Evolutionary conservation across 2,797 vertebrate species (phyloP), one percentile per base, ranked within the genome.

Genomic region (Enteromius treurensis): DNA sequence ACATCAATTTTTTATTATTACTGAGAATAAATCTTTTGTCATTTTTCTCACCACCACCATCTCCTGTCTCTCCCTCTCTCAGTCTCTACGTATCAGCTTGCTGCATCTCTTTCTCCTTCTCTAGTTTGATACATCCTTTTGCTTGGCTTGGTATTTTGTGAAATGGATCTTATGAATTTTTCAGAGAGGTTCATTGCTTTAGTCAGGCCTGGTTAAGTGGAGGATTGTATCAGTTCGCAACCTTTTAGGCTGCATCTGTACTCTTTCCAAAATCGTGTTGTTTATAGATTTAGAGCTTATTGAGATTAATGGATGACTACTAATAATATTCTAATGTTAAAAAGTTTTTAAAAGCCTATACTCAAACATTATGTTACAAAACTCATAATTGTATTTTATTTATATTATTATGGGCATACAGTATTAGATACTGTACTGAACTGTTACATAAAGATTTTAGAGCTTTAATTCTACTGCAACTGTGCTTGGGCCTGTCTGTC

Each of bases 101-200:
- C 69, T 47, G 42, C 81, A 67, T 93, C 86, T 91, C 90, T 79
- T 65, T 53, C 84, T 85, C 87, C 83, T 78, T 82, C 82, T 83
- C 88, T 79, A 42, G 90, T 91, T 85, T 85, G 88, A 92, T 94
- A 92, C 91, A 88, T 86, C 91, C 88, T 88, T 94, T 91, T 86
- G 93, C 94, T 92, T 93, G 95, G 95, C 94, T 95, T 93, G 93
- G 91, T 95, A 94, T 96, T 96, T 96, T 95, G 93, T 97, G 96
- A 97, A 97, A 98, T 95, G 92, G 96, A 98, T 96, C 96, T 96
- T 96, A 97, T 96, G 88, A 97, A 98, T 98, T 96, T 98, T 99
- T 98, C 92, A 98, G 88, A 91, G 88, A 91, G 93, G 94, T 93
- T 96, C 93, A 95, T 94, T 88, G 91, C 93, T 90, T 88, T 92